Evolutionary conservation across 1,140 invertebrate genomes (phyloP), one percentile per base, ranked within the genome.

Genomic region (Caenorhabditis briggsae): DNA sequence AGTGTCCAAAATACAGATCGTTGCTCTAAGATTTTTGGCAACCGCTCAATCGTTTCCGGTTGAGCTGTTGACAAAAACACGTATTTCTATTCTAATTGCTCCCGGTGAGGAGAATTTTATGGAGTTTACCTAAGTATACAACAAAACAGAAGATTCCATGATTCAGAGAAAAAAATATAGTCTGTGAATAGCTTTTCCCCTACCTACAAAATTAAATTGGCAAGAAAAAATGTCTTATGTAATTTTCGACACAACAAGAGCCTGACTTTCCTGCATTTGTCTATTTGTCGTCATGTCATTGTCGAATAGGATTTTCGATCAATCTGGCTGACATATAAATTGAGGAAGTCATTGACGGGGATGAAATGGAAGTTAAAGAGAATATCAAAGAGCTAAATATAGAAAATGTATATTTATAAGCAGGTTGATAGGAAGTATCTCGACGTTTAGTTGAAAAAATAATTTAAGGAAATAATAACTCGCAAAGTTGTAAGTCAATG

Each of bases 1-100:
- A 33, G 3, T 33, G 9, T 58, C 41, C 11, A 41, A n/a, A 18
- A 18, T 33, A 46, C 33, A 74, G 65, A 74, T 74, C 65, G 46
- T n/a, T 20, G 33, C 41, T 74, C 65, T 46, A 12, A 48, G 46
- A 43, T 23, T 33, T 46, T 46, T n/a, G 65, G 33, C n/a, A n/a
- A 25, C 5, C n/a, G 16, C 41, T 48, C 43, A 74, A 74, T 74
- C 12, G 65, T 46, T 74, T 74, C 65, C 65, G 65, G 65, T 74
- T 5, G 59, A 25, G 16, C 33, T 64, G 59, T 64, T 64, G 59
- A 64, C 65, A 74, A 74, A 70, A 46, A 74, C 43, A 74, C 43
- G 20, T 25, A 33, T 46, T n/a, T 74, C 18, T 46, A n/a, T 74
- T 46, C n/a, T 74, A 74, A 46, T 74, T 43, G 59, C 6, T 11